These are phyloP conservation scores for Lagopus leucura DNA, from an alignment of 2,113 vertebrate species.

Conservation along the genomic window DNA sequence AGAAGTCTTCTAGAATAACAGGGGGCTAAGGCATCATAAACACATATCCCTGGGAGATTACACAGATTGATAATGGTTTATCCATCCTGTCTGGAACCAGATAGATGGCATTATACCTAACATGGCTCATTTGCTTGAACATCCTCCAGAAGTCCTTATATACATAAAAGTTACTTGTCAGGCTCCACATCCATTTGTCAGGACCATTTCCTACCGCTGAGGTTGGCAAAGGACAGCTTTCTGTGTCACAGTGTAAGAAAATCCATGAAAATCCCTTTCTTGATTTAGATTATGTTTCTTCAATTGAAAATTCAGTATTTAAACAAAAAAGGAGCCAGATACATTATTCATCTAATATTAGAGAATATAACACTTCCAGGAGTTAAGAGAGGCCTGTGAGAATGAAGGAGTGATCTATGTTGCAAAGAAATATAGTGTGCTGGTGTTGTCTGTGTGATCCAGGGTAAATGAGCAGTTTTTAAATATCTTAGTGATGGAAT, in stretches of 20 bases:
- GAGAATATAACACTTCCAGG: neutral
- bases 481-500: constrained; percentile 28
- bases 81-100: neutral
- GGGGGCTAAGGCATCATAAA: neutral
- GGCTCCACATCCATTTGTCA: neutral
- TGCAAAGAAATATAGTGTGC: neutral
- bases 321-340: neutral
- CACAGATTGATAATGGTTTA: neutral
- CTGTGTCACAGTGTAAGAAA: neutral
- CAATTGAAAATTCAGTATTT: neutral
- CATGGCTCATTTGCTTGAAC: neutral
- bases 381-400: neutral
- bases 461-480: constrained; percentile 4
- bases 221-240: neutral
- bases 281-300: neutral
- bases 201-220: neutral
- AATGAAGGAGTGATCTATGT: neutral
- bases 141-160: neutral
- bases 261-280: neutral
- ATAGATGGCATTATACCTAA: neutral
- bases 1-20: neutral
- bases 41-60: neutral
- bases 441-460: neutral
- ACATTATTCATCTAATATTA: neutral
- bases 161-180: neutral